Base-by-base conservation (phyloP, 30 jellyfish, hydroid and myxozoan species). In the Morbakka virulenta region DNA sequence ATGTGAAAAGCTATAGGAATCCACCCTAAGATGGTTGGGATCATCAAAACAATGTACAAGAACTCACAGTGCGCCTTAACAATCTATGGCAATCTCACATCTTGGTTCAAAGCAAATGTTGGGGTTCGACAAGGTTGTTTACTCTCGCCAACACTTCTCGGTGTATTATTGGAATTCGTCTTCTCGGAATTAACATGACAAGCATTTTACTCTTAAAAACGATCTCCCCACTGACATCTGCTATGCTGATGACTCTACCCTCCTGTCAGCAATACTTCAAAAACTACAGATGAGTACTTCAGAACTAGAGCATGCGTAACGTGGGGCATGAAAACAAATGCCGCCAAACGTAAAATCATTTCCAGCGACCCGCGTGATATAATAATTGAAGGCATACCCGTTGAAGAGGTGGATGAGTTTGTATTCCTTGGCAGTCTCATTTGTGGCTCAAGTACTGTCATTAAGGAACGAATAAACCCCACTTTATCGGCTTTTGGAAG, bases 81-180 rank as follows among this genome's bases (percentile, higher is more conserved):
- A n/a, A n/a, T n/a, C n/a, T n/a, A n/a, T n/a, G n/a, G n/a, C n/a
- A 33, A 67, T 11, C 76, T 65, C 29, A 79, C 90, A 4, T 83
- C 68, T 12, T 79, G 90, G 90, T 67, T 79, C 35, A 69, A 70
- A 61, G 84, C 71, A 26, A 50, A 48, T 20, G 81, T 32, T n/a
- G 93, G 88, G 24, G 93, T 81, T n/a, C 87, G 89, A 32, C 93
- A 81, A 34, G 81, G 93, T 32, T 81, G 93, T 35, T 23, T 81
- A 28, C 31, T 81, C 4, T 81, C 93, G 11, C 88, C 89, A 29
- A 51, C 71, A 14, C 82, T 81, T 4, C 71, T 70, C 82, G 51
- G 71, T 50, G 47, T 71, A 22, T 81, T 81, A 50, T 17, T 41
- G 9, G 57, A 41, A 17, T 41, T 41, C 17, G 13, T 17, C 9